Evolutionary conservation across 2,797 vertebrate species (phyloP).

Genomic region (Otolemur crassicaudatus): DNA sequence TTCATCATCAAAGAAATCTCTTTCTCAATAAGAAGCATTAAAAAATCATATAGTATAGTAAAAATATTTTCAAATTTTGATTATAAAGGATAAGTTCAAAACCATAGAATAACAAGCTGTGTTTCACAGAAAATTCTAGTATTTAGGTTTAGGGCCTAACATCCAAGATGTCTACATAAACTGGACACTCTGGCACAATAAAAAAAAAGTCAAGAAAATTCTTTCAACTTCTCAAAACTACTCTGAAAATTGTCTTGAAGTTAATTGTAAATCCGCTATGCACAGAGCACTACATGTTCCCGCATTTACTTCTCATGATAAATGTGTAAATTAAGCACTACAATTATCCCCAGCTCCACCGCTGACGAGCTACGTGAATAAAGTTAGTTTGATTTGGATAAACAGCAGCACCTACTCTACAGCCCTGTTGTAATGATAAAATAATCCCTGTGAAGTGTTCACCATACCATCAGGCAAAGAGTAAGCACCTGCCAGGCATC

Average conservation of each 20-base stretch:
- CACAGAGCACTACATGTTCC: background rate
- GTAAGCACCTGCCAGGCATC: background rate
- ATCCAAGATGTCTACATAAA: background rate
- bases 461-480: background rate
- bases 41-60: background rate
- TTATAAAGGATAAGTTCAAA: background rate
- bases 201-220: background rate
- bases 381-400: background rate
- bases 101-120: background rate
- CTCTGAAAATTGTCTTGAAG: background rate
- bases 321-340: background rate
- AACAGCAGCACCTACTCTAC: background rate
- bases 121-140: background rate
- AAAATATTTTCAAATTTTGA: background rate
- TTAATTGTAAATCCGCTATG: background rate
- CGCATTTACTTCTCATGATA: background rate
- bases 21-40: background rate
- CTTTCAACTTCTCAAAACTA: slow-evolving; percentile 12
- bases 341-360: background rate
- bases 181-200: background rate
- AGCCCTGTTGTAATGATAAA: background rate
- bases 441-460: background rate
- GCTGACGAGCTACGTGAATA: background rate
- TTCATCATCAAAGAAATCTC: background rate
- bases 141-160: background rate